These are phyloP conservation scores for Drosophila meridionalis DNA, from an alignment of 2,888 invertebrate genomes.

Conservation along the genomic window DNA sequence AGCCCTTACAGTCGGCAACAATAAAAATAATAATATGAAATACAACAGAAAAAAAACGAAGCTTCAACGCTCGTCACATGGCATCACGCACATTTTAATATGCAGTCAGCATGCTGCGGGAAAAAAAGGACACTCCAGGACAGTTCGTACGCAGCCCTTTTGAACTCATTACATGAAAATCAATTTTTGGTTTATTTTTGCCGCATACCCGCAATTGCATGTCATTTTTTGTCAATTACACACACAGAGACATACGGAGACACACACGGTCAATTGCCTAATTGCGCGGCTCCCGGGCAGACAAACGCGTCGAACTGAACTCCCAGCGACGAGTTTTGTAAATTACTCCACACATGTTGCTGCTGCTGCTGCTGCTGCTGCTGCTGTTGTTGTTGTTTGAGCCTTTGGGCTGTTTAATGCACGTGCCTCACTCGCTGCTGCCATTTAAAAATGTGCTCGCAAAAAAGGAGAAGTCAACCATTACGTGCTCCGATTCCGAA, in stretches of 20 bases:
- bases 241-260: constrained; percentile 1
- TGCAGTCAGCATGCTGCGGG: constrained; percentile 67
- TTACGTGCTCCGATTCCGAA: constrained; percentile 53
- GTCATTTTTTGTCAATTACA: constrained; percentile 74
- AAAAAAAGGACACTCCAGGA: constrained; percentile 25
- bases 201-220: constrained; percentile 55
- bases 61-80: constrained; percentile 46
- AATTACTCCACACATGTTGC: constrained; percentile 69
- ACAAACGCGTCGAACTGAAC: constrained; percentile 76
- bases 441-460: constrained; percentile 74
- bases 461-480: constrained; percentile 48
- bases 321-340: constrained; percentile 65
- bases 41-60: constrained; percentile 21
- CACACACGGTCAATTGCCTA: constrained; percentile 70
- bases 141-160: constrained; percentile 54
- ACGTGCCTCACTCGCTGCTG: constrained; percentile 70
- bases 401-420: constrained; percentile 78
- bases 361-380: too few species aligned
- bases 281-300: constrained; percentile 65
- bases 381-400: constrained; percentile 40
- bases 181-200: constrained; percentile 78
- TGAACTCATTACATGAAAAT: constrained; percentile 77
- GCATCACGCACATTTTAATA: constrained; percentile 77
- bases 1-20: constrained; percentile 53
- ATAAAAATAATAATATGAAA: constrained; percentile 22